Conservation (phyloP, 2,113 vertebrate genomes). For the Epinephelus cyanopodus region DNA sequence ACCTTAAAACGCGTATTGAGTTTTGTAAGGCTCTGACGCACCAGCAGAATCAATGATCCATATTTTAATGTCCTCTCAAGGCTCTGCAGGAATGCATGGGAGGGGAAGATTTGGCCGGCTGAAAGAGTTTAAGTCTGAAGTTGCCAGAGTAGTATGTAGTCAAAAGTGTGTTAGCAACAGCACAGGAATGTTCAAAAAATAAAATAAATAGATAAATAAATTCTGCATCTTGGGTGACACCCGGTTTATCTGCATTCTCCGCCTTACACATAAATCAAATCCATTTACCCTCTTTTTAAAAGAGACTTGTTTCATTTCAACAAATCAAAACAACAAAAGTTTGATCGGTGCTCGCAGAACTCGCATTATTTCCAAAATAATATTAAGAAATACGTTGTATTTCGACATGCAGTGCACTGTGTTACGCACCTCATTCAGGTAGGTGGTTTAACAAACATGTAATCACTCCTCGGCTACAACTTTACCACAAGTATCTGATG, state of each 20-base stretch:
- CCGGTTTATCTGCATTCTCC: neutral
- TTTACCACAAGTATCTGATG: slow-evolving; percentile 75
- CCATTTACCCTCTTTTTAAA: neutral
- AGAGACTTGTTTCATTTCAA: too few relatives aligned
- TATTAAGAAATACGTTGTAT: neutral
- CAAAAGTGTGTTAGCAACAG: neutral
- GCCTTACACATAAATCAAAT: neutral
- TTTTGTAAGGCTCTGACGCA: neutral
- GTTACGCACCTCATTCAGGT: slow-evolving; percentile 18
- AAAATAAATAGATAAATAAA: neutral
- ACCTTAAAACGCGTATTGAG: slow-evolving; percentile 13
- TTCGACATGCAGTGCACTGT: too few relatives aligned
- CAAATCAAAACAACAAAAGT: neutral
- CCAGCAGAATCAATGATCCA: slow-evolving; percentile 19
- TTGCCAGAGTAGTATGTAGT: neutral
- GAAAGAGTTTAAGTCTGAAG: neutral
- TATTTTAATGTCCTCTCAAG: slow-evolving; percentile 1
- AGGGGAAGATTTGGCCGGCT: neutral
- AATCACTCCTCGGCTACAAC: slow-evolving; percentile 57
- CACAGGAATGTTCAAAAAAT: neutral
- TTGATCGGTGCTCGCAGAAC: neutral
- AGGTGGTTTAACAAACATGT: slow-evolving; percentile 26
- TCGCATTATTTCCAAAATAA: neutral
- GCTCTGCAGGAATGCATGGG: neutral
- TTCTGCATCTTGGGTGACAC: neutral